Conservation (phyloP, 2,797 vertebrate species). For the Eospalax fontanierii region DNA sequence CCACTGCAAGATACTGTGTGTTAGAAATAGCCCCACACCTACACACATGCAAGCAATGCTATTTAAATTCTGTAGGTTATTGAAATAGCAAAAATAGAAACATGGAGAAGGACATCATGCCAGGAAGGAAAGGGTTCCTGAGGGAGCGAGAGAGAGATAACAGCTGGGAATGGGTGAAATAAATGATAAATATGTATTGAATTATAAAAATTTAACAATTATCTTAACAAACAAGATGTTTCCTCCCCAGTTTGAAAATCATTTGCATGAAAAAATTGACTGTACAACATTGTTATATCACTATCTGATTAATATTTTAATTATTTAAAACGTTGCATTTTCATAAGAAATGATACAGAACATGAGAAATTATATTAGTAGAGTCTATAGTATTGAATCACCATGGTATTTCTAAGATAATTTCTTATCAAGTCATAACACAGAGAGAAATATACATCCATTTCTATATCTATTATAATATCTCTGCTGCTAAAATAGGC, state of each 20-base stretch:
- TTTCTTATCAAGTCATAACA: background rate
- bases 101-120: background rate
- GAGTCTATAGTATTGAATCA: background rate
- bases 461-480: background rate
- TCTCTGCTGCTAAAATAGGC: background rate
- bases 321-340: background rate
- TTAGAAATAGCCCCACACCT: background rate
- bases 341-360: background rate
- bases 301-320: background rate
- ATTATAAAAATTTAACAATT: background rate
- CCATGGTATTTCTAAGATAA: background rate
- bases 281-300: background rate
- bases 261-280: background rate
- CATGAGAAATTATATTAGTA: background rate
- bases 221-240: background rate
- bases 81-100: background rate
- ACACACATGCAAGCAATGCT: background rate
- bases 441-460: background rate
- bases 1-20: background rate
- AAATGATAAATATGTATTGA: background rate
- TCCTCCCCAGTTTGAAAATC: background rate
- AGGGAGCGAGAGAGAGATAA: no score
- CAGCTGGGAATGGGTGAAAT: background rate
- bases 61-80: background rate
- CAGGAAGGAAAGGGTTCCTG: no score